Evolutionary conservation across 2,888 invertebrate species (phyloP).

Genomic region (Leptinotarsa haldemani): DNA sequence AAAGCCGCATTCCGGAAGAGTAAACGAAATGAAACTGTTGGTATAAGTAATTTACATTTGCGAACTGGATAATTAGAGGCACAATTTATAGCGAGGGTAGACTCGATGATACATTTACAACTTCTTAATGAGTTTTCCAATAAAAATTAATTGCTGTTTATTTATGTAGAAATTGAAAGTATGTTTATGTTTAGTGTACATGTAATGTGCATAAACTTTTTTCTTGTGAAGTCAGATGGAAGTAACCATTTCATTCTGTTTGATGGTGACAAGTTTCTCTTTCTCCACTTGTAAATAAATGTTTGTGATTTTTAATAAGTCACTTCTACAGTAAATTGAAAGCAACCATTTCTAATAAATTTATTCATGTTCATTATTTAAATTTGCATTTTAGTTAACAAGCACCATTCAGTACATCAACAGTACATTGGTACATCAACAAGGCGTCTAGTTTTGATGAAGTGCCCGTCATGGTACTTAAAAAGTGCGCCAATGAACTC

Average conservation of each 20-base stretch:
- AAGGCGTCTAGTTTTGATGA: too few relatives aligned
- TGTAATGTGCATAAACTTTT: slow-evolving; percentile 3
- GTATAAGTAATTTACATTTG: neutral
- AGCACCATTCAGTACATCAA: too few relatives aligned
- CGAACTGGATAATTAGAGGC: neutral
- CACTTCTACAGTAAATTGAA: too few relatives aligned
- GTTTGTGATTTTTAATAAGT: too few relatives aligned
- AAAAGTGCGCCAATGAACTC: too few relatives aligned
- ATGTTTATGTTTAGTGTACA: slow-evolving; percentile 9
- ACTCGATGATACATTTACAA: slow-evolving; percentile 18
- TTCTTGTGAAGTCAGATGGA: neutral
- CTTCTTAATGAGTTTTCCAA: slow-evolving; percentile 29
- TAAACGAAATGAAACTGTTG: slow-evolving; percentile 2
- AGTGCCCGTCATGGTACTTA: too few relatives aligned
- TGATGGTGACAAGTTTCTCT: too few relatives aligned
- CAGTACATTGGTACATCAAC: too few relatives aligned
- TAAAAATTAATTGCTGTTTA: slow-evolving; percentile 35
- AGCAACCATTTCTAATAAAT: too few relatives aligned
- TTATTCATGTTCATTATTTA: too few relatives aligned
- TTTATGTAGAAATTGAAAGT: slow-evolving; percentile 15
- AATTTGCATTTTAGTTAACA: too few relatives aligned
- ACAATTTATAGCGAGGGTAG: neutral
- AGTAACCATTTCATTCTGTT: neutral
- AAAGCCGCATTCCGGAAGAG: neutral
- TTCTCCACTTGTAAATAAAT: too few relatives aligned